phyloP scores from a whole-genome alignment of 2,113 vertebrate genomes.

The Passer montanus region DNA sequence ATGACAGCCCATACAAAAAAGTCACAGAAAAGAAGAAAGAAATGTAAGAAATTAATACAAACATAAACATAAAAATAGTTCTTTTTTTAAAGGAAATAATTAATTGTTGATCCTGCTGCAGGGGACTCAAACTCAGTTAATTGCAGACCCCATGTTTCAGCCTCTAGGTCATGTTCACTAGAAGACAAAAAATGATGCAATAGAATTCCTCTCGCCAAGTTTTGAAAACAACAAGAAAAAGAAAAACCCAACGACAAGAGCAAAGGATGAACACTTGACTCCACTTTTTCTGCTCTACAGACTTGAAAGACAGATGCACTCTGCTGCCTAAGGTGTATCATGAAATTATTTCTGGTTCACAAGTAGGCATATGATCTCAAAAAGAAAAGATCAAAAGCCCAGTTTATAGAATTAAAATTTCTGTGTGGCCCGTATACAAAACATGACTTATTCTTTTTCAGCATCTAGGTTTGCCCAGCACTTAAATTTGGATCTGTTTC shows the following conservation, averaged over 20 bases:
- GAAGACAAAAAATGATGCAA: background rate
- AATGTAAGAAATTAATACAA: background rate
- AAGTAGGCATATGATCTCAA: background rate
- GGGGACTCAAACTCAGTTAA: background rate
- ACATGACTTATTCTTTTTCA: background rate
- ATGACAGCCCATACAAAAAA: background rate
- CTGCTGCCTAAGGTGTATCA: background rate
- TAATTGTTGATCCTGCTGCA: background rate
- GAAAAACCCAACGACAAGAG: background rate
- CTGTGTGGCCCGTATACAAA: background rate
- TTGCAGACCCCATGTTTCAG: background rate
- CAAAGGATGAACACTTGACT: background rate
- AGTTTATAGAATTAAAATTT: background rate
- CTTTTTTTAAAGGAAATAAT: background rate
- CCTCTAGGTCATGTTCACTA: background rate
- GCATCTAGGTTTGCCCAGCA: background rate
- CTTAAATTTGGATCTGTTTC: background rate
- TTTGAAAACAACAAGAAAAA: background rate
- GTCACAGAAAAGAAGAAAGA: background rate
- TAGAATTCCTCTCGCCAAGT: accelerated
- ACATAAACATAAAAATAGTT: background rate
- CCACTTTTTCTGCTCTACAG: background rate
- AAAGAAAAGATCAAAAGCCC: background rate
- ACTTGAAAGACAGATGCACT: background rate
- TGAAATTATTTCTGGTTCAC: background rate